phyloP scores from a whole-genome alignment of 1,140 invertebrate genomes.

The Camponotus pennsylvanicus region DNA sequence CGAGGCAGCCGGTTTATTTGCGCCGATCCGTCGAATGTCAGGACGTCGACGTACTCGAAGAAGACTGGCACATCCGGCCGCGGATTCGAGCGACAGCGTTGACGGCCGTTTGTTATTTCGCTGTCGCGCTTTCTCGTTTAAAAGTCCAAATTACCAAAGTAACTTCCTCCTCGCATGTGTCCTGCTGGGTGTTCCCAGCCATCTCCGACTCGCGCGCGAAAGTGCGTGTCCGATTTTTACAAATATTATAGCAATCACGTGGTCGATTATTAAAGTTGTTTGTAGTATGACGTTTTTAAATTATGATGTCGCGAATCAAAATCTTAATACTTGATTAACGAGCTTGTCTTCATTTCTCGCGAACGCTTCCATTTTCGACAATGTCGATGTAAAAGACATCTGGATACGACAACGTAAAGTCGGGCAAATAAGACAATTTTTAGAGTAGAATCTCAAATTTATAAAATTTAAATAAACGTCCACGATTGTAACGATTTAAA shows the following conservation, averaged over 20 bases:
- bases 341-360: too few relatives aligned
- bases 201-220: constrained; percentile 13
- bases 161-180: constrained; percentile 50
- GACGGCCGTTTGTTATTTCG: constrained; percentile 79
- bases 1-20: constrained; percentile 78
- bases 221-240: constrained; percentile 21
- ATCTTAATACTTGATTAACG: too few relatives aligned
- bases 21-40: constrained; percentile 76
- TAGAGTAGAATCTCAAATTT: too few relatives aligned
- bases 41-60: constrained; percentile 67
- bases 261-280: background rate
- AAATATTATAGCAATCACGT: background rate
- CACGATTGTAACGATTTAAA: too few relatives aligned
- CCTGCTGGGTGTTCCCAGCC: constrained; percentile 70
- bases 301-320: too few relatives aligned
- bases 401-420: too few relatives aligned
- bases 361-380: too few relatives aligned
- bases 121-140: constrained; percentile 74
- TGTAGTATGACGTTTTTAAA: too few relatives aligned
- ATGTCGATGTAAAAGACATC: too few relatives aligned
- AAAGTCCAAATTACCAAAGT: constrained; percentile 74
- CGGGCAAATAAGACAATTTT: too few relatives aligned
- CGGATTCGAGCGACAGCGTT: constrained; percentile 73
- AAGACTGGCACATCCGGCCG: constrained; percentile 79
- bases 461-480: too few relatives aligned